phyloP scores from a whole-genome alignment of 2,888 invertebrate species.

The Sisyra terminalis region DNA sequence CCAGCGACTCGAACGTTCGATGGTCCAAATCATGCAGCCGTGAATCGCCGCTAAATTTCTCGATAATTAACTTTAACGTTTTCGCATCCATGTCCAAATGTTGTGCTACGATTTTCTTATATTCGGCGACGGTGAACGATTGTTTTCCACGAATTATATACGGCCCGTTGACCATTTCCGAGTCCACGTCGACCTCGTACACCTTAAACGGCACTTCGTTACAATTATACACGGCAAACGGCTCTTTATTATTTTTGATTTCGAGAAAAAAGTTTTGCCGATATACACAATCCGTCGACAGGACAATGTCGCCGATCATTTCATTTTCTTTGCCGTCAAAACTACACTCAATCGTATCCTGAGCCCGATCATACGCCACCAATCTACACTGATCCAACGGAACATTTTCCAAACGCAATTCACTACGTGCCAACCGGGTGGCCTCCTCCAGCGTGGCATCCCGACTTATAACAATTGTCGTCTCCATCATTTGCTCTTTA shows the following conservation, averaged over 20 bases:
- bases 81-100: conserved; percentile 27
- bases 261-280: conserved; percentile 48
- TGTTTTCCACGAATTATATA: conserved; percentile 38
- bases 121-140: conserved; percentile 35
- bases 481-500: conserved; percentile 32
- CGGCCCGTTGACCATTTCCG: conserved; percentile 43
- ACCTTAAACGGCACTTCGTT: conserved; percentile 42
- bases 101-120: conserved; percentile 36
- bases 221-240: conserved; percentile 42
- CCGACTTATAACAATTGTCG: conserved; percentile 38
- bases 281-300: conserved; percentile 26
- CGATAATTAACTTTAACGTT: conserved; percentile 28
- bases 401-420: conserved; percentile 39
- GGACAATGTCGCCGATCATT: conserved; percentile 27
- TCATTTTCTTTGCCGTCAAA: conserved; percentile 41
- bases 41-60: conserved; percentile 25
- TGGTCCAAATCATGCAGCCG: conserved; percentile 25
- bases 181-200: conserved; percentile 40
- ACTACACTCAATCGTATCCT: conserved; percentile 47
- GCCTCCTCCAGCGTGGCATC: conserved; percentile 41
- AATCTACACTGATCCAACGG: conserved; percentile 51
- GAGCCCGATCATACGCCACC: conserved; percentile 46
- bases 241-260: conserved; percentile 37
- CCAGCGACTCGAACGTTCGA: conserved; percentile 23
- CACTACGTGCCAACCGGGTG: conserved; percentile 37